Conservation (phyloP, 2,797 vertebrate genomes). For the Rhadinocentrus ornatus region DNA sequence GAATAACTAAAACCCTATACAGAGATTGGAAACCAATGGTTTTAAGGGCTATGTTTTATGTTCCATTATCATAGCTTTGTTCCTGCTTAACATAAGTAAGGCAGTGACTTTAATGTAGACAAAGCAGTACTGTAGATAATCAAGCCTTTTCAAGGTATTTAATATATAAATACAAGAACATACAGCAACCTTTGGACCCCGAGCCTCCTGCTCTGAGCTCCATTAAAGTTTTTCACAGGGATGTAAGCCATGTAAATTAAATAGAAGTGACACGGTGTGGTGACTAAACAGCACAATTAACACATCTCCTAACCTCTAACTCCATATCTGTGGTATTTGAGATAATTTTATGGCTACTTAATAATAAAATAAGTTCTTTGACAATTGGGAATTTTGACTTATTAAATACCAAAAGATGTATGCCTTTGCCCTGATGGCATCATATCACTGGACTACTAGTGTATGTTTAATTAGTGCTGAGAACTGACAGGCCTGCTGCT, state of each 20-base stretch:
- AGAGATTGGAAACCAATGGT: not conserved
- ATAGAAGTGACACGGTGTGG: not conserved
- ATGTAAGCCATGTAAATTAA: not conserved
- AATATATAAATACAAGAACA: no score
- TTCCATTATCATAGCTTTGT: no score
- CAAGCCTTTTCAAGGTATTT: no score
- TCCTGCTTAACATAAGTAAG: no score
- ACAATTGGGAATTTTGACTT: constrained; percentile 58
- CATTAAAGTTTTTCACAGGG: not conserved
- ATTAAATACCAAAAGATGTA: constrained; percentile 68
- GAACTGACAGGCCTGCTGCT: constrained; percentile 81
- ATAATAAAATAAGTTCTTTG: constrained; percentile 50
- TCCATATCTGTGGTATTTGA: constrained; percentile 9
- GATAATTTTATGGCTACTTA: constrained; percentile 37
- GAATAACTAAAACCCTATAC: not conserved
- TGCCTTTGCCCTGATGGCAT: constrained; percentile 68
- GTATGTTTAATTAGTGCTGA: constrained; percentile 86
- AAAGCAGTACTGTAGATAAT: no score
- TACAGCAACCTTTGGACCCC: not conserved
- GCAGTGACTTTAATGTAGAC: no score
- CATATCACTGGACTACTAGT: constrained; percentile 71
- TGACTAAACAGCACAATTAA: constrained; percentile 16
- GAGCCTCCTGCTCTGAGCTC: not conserved
- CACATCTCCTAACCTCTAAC: not conserved
- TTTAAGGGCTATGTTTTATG: no score